These are phyloP conservation scores for Phalacrocorax aristotelis DNA, from an alignment of 2,113 vertebrate genomes.

Conservation along the genomic window DNA sequence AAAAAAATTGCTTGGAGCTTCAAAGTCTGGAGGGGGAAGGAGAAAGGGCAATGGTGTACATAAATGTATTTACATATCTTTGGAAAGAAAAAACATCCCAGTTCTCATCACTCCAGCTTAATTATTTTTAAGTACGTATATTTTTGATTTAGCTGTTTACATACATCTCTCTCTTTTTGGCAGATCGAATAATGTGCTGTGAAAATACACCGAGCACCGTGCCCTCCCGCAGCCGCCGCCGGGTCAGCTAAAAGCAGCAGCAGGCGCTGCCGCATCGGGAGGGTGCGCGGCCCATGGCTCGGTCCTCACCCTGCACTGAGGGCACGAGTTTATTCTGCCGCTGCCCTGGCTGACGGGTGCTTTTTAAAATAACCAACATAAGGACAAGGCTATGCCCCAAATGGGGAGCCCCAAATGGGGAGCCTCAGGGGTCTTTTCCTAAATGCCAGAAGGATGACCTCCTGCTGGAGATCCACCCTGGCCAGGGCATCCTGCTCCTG, in stretches of 20 bases:
- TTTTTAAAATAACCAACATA: rapidly evolving
- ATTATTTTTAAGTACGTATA: background rate
- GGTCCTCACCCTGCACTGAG: rapidly evolving
- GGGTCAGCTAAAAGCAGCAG: rapidly evolving
- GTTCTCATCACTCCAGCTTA: background rate
- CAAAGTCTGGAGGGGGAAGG: background rate
- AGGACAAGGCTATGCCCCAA: background rate
- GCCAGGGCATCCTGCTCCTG: background rate
- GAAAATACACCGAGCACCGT: rapidly evolving
- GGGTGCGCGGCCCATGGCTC: rapidly evolving
- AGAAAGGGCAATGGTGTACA: background rate
- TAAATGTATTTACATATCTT: background rate
- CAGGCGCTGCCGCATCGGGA: rapidly evolving
- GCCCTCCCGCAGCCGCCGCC: rapidly evolving
- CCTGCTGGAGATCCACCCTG: too few species aligned
- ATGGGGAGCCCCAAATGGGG: too few species aligned
- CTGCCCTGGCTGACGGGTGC: background rate
- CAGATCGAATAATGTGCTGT: background rate
- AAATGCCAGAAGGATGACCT: background rate
- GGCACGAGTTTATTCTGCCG: background rate
- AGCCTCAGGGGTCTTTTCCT: rapidly evolving
- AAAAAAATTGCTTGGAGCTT: background rate
- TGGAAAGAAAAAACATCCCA: background rate
- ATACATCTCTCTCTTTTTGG: background rate
- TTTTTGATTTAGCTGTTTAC: background rate